Conservation (phyloP, 2,888 invertebrate species). For the Mythimna vitellina region DNA sequence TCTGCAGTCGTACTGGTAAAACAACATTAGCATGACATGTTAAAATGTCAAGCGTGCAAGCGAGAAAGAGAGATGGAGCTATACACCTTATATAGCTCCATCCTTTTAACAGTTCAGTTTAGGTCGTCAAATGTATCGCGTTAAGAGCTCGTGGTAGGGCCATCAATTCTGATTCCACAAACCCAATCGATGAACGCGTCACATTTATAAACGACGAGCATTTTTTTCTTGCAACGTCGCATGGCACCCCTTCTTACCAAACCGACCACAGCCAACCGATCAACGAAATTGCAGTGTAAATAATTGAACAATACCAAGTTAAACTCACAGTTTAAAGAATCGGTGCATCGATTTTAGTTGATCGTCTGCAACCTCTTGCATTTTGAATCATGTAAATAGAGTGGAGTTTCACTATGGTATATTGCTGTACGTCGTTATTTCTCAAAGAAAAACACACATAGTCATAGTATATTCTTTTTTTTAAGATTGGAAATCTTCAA, state of each 20-base stretch:
- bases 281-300: conserved; percentile 6
- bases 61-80: too few species aligned
- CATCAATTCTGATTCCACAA: too few species aligned
- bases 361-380: neutral
- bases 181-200: neutral
- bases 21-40: too few species aligned
- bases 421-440: neutral
- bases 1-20: neutral
- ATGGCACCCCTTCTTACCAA: too few species aligned
- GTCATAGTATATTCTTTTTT: too few species aligned
- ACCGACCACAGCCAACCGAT: conserved; percentile 1
- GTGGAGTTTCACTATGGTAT: neutral
- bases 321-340: conserved; percentile 1
- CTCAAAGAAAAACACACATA: neutral
- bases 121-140: too few species aligned
- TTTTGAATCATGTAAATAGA: conserved; percentile 1
- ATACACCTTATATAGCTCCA: too few species aligned
- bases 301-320: conserved; percentile 9
- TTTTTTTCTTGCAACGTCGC: neutral
- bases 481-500: too few species aligned
- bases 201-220: neutral
- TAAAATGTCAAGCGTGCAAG: too few species aligned
- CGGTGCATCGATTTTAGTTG: neutral
- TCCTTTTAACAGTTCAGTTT: too few species aligned
- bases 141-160: too few species aligned